phyloP scores from a whole-genome alignment of 2,888 invertebrate genomes.

The Cancer borealis region DNA sequence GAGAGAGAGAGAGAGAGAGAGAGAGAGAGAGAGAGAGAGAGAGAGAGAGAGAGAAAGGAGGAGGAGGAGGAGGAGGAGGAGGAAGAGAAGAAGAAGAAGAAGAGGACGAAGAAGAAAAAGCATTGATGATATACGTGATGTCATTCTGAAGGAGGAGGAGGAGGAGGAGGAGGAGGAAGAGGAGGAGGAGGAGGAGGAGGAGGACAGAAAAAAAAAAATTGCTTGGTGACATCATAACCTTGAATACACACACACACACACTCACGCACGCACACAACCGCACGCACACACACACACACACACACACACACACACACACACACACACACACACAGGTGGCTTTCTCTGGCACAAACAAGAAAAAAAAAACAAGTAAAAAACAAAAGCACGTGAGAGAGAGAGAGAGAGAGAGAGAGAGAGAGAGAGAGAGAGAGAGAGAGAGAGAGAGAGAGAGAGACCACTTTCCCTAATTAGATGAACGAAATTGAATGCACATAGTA shows the following conservation, averaged over 20 bases:
- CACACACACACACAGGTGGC: too few species aligned
- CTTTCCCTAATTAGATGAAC: too few species aligned
- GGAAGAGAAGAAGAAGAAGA: neutral
- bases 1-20: conserved; percentile 45
- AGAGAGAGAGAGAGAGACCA: neutral
- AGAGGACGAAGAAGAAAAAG: neutral
- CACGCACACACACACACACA: conserved; percentile 11
- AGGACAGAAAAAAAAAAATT: neutral
- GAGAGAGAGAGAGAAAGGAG: too few species aligned
- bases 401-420: neutral
- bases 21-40: too few species aligned
- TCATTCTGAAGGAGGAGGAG: neutral
- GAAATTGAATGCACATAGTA: neutral
- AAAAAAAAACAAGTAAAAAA: neutral
- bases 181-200: neutral
- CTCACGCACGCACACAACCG: conserved; percentile 32
- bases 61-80: neutral
- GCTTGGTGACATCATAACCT: neutral
- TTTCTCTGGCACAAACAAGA: neutral
- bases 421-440: neutral
- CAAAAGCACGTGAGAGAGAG: neutral
- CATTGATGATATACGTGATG: too few species aligned
- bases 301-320: too few species aligned
- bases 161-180: neutral
- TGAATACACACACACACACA: neutral